A percentile compares a stretch with the other conserved stretches of the same genome.
Conservation (phyloP, 2,888 invertebrate species). For the Melinaea marsaeus region DNA sequence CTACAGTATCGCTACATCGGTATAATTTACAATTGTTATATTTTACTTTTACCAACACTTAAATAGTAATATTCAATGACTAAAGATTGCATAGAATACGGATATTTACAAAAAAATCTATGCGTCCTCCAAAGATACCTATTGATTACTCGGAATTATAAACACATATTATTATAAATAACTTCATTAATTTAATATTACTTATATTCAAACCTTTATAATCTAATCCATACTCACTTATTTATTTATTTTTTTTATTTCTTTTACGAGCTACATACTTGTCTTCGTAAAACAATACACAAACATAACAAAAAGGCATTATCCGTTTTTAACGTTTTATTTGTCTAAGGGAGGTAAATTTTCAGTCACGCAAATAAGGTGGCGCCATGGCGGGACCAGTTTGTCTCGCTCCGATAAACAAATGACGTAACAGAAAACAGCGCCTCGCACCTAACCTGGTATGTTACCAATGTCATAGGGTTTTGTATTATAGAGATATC, state of each 20-base stretch:
- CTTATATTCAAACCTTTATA: too few species aligned
- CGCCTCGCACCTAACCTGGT: not conserved
- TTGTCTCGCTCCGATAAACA: slow-evolving; percentile 9
- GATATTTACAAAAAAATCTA: slow-evolving; percentile 3
- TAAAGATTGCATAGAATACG: not conserved
- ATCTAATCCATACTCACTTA: too few species aligned
- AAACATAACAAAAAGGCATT: not conserved
- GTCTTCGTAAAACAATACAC: not conserved
- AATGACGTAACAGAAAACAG: slow-evolving; percentile 5
- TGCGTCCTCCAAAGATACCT: too few species aligned
- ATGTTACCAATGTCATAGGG: not conserved
- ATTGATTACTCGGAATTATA: too few species aligned
- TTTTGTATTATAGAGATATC: too few species aligned
- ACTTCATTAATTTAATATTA: too few species aligned
- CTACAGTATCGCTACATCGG: too few species aligned
- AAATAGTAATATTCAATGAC: slow-evolving; percentile 1
- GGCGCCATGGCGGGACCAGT: slow-evolving; percentile 3
- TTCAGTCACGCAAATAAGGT: slow-evolving; percentile 22
- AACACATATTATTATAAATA: too few species aligned
- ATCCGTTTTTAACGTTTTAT: not conserved
- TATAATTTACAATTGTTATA: not conserved
- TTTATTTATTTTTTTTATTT: too few species aligned
- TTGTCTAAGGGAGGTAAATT: slow-evolving; percentile 12
- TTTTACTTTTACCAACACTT: not conserved
- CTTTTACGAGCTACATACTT: too few species aligned